These are phyloP conservation scores for Hylaeus volcanicus DNA, from an alignment of 1,140 invertebrate species.

Conservation along the genomic window DNA sequence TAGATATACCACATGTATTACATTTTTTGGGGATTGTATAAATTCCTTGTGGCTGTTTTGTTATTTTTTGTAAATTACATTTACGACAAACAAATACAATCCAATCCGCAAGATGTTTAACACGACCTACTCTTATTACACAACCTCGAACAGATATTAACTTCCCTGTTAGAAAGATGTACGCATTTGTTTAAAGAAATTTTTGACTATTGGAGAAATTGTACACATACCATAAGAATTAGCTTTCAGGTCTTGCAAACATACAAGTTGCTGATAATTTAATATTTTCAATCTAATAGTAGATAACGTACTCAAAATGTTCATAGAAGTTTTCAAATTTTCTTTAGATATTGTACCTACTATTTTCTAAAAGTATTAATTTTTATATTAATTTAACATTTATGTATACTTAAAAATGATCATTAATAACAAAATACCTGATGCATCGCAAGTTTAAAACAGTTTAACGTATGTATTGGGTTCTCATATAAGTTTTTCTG, in stretches of 20 bases:
- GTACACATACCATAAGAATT: slow-evolving; percentile 86
- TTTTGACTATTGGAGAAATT: slow-evolving; percentile 26
- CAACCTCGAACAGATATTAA: slow-evolving; percentile 92
- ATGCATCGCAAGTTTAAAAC: slow-evolving; percentile 87
- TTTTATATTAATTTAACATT: slow-evolving; percentile 35
- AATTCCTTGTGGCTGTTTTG: slow-evolving; percentile 73
- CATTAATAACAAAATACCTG: slow-evolving; percentile 79
- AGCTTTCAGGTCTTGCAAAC: slow-evolving; percentile 88
- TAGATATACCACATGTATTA: slow-evolving; percentile 84
- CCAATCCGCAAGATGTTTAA: slow-evolving; percentile 87
- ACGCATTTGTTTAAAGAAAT: slow-evolving; percentile 1
- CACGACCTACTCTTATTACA: slow-evolving; percentile 90
- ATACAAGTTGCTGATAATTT: slow-evolving; percentile 86
- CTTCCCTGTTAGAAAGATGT: slow-evolving; percentile 84
- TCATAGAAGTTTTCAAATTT: slow-evolving; percentile 66
- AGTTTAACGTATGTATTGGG: slow-evolving; percentile 84
- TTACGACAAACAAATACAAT: slow-evolving; percentile 88
- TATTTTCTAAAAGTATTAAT: slow-evolving; percentile 73
- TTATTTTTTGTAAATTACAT: slow-evolving; percentile 67
- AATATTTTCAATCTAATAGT: slow-evolving; percentile 84
- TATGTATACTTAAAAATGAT: slow-evolving; percentile 30
- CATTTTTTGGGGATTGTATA: slow-evolving; percentile 81
- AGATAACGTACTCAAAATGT: slow-evolving; percentile 74
- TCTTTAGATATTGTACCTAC: slow-evolving; percentile 77
- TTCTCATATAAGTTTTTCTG: slow-evolving; percentile 84